Percentiles rank a stretch among this genome's conserved stretches.
phyloP scores from a whole-genome alignment of 2,888 invertebrate genomes.

The Anarsia innoxiella region DNA sequence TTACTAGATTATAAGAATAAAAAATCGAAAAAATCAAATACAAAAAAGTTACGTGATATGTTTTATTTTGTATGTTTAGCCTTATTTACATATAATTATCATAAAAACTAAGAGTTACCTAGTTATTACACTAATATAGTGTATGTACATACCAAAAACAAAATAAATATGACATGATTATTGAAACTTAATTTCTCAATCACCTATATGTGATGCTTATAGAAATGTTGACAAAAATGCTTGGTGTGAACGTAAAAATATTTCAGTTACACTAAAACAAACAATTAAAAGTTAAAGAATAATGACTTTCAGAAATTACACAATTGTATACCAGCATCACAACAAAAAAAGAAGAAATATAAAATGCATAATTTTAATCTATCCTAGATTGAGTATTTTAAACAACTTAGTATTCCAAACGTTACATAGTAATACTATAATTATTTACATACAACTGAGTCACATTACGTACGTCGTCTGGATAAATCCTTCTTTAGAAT shows the following conservation, averaged over 20 bases:
- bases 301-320: too few relatives aligned
- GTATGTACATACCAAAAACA: conserved; percentile 40
- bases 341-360: not conserved
- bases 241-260: too few relatives aligned
- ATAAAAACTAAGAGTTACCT: conserved; percentile 26
- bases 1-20: not conserved
- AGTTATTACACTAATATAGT: conserved; percentile 72
- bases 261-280: conserved; percentile 2
- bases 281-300: too few relatives aligned
- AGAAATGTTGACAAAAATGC: too few relatives aligned
- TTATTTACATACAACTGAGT: conserved; percentile 46
- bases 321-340: not conserved
- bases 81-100: conserved; percentile 33
- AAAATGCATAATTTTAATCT: conserved; percentile 13
- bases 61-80: conserved; percentile 45
- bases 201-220: too few relatives aligned
- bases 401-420: conserved; percentile 45
- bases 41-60: conserved; percentile 32
- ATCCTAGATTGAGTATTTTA: conserved; percentile 60
- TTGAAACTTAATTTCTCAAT: conserved; percentile 10
- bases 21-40: conserved; percentile 17
- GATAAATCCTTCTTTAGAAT: conserved; percentile 10
- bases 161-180: conserved; percentile 38
- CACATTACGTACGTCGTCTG: conserved; percentile 15
- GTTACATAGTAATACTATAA: conserved; percentile 38